Evolutionary conservation across 2,113 vertebrate genomes (phyloP), one percentile per base, ranked within the genome.

Genomic region (Calonectris borealis): DNA sequence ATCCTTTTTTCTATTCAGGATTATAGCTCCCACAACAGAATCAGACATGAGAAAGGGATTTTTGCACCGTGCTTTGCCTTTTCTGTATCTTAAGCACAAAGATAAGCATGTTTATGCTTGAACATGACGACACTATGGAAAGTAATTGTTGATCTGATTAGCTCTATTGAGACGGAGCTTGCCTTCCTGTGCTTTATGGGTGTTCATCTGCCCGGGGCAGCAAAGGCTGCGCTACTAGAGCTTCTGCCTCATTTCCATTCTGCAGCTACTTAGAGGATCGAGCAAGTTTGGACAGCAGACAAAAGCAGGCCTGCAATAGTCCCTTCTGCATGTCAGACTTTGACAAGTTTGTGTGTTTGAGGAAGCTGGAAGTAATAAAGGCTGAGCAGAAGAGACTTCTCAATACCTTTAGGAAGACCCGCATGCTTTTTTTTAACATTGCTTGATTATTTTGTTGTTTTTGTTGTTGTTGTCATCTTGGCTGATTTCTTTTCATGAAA

Each of bases 51-150:
- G 55, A 71, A 91, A 91, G 71, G 70, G 62, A 54, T 83, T 90
- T 93, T 92, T 65, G 64, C 81, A 83, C 42, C 17, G 27, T 19
- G n/a, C 34, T 93, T 83, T 89, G 44, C 73, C 71, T 88, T 83
- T 83, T 85, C 72, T 64, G 27, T 81, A 60, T 62, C 60, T 93
- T 44, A 58, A 83, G 60, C 86, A 46, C 32, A 89, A 75, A 92
- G 52, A 75, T 83, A 93, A 96, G 78, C 97, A 16, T 91, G 97
- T 97, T 97, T 97, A 57, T 96, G 86, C 97, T 95, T 96, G 96
- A 95, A 92, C 58, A 5, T 94, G 95, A 95, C 40, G 66, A 96
- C 76, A 42, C 46, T 83, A 10, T 54, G 94, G 95, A 92, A 97
- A 95, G 92, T 91, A 92, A 97, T 88, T 93, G 84, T 86, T 75